Evolutionary conservation across 2,888 invertebrate species (phyloP).

Genomic region (Chalcis sispes): DNA sequence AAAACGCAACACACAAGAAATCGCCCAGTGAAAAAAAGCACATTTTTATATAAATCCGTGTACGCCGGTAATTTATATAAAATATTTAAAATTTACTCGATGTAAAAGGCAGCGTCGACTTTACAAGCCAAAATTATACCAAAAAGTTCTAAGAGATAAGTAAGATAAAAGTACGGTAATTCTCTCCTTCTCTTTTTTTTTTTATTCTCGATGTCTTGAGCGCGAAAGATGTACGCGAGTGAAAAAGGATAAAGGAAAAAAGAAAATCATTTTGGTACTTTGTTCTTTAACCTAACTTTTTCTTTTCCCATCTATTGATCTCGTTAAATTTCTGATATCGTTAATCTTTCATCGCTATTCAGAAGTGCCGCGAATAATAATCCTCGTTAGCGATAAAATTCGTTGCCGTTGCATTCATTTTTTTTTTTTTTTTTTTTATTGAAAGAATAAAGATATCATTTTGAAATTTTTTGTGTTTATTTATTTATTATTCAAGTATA

Average conservation of each 20-base stretch:
- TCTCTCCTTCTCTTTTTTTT: no score
- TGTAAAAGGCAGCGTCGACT: background rate
- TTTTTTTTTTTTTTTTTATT: no score
- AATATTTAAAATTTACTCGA: constrained; percentile 10
- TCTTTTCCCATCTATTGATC: constrained; percentile 49
- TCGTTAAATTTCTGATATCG: constrained; percentile 40
- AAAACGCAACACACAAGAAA: no score
- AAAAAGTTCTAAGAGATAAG: background rate
- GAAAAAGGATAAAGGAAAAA: background rate
- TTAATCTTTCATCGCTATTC: constrained; percentile 37
- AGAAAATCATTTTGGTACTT: constrained; percentile 6
- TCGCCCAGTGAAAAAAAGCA: no score
- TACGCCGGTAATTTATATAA: background rate
- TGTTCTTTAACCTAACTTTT: constrained; percentile 28
- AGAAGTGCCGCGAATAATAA: constrained; percentile 49
- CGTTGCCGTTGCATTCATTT: constrained; percentile 8
- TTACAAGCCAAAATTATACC: background rate
- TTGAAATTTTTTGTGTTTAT: no score
- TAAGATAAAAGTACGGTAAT: no score
- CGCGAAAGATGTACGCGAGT: background rate
- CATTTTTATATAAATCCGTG: no score
- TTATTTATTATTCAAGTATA: no score
- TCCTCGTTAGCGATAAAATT: constrained; percentile 44
- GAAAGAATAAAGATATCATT: no score
- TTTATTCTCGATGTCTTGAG: no score